Evolutionary conservation across 2,888 invertebrate species (phyloP), one percentile per base, ranked within the genome.

Genomic region (Lasioglossum marginatum): DNA sequence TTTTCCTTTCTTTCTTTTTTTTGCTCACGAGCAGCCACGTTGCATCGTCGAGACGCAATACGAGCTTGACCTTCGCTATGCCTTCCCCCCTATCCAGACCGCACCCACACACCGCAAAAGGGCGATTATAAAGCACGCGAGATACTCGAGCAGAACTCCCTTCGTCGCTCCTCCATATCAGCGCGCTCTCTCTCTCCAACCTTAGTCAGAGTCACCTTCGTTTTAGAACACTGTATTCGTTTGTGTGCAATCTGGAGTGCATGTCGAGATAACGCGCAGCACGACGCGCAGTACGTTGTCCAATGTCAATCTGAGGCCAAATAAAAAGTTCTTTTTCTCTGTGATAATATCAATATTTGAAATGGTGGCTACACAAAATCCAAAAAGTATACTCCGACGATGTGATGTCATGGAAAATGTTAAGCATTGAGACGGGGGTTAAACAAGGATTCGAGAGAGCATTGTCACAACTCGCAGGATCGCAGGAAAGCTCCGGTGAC

Each of bases 41-140:
- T 60, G n/a, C 60, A n/a, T 60, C n/a, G 60, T 60, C 23, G 48
- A 48, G 48, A 48, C 48, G 48, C 48, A 48, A 48, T 48, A 48
- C 48, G 48, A 48, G 48, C 23, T 48, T 48, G 48, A 48, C 48
- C 93, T 93, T 93, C 92, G 89, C 85, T 86, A 85, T 89, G 89
- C 91, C 91, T 89, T 91, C 90, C 87, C 91, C 90, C 91, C 90
- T 63, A 60, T 86, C 87, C 73, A 82, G 87, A 86, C 88, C 91
- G 88, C 91, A 90, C 93, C 91, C 90, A 92, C 91, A 89, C 90
- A 87, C 82, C 81, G 66, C 34, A 84, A 72, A 73, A 80, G 79
- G 83, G 60, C 78, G 85, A 87, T 89, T 89, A 90, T 85, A 85
- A 85, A 77, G 72, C 82, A 57, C 71, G 76, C 83, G 81, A 83